Base-by-base conservation (phyloP, 2,113 vertebrate genomes). In the Erythrocebus patas region DNA sequence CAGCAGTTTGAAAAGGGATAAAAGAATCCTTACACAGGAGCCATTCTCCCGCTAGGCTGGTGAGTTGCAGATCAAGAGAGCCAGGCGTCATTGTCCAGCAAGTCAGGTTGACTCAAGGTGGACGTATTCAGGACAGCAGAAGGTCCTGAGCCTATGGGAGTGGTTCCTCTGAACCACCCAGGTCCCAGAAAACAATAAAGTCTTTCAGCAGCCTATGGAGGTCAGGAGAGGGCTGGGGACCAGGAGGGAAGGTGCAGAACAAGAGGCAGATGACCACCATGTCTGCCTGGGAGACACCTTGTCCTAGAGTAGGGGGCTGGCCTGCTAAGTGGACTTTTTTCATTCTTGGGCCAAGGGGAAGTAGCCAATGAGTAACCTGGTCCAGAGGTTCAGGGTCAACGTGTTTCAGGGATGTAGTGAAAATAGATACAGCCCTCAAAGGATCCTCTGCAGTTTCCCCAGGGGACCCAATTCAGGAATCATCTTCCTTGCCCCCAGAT, bases 211-310 rank as follows among this genome's bases (percentile, higher is more conserved):
- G 84, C 18, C 22, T 2, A 0, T 18, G 25, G 57, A 72, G 22
- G 50, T 38, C 45, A n/a, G n/a, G 73, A 72, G 32, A 80, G 35
- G 23, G 13, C 23, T 32, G 0, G 32, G 38, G 18, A 17, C 59
- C 2, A 1, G 52, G 27, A 38, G 43, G 9, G 38, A 27, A 68
- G 72, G 10, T 14, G 0, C 38, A 64, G 64, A 43, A 73, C 6
- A 1, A 52, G 18, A 68, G 27, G 11, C 22, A 64, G 27, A 12
- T 32, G 52, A 16, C 16, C 20, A 6, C 13, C 1, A 1, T 20
- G 5, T 92, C 20, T 16, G 5, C 43, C n/a, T 3, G 20, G 0
- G 25, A 72, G 16, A 38, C 57, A 11, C 3, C 6, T 14, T 4
- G 18, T 27, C 50, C 52, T 32, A 22, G 22, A n/a, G 22, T 43